Base-by-base conservation (phyloP, 2,113 vertebrate genomes). In the Tragulus kanchil region DNA sequence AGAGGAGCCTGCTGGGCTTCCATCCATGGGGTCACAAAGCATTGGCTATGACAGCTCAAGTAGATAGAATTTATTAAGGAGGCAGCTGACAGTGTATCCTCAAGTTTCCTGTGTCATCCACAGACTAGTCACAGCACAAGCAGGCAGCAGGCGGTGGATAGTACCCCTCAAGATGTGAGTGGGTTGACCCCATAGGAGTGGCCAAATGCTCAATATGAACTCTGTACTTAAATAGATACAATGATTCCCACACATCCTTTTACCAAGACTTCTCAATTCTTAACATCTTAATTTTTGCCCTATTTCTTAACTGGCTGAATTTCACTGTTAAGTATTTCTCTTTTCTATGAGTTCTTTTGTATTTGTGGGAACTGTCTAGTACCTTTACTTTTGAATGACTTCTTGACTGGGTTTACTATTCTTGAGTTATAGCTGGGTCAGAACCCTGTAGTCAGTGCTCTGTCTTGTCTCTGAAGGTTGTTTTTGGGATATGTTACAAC, bases 261-360 rank as follows among this genome's bases (percentile, higher is more conserved):
- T 78, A 56, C 48, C 48, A 73, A 73, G 67, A 73, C 28, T n/a
- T 92, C 54, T 61, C 45, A 82, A 6, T 82, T 89, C 23, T 73
- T 73, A 42, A 69, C 69, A 56, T 69, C 45, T 56, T 83, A 62
- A 71, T 89, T 89, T 89, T 90, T 79, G 26, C 36, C 19, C 50
- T 90, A 12, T 90, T 85, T 85, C 59, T 85, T 78, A 91, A 56
- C 65, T 94, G 36, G 12, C 50, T 85, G 59, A 85, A 85, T 95
- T 85, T 78, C 42, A 79, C 42, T 90, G 61, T 69, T 31, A 85
- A 78, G 28, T 59, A 4, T 58, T 90, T 85, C 14, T 62, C 15
- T 91, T 79, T 81, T 26, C 73, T 81, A 26, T 42, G 54, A 69
- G 45, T 78, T 56, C 3, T 69, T 87, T 64, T 79, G 11, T 64